A percentile compares a stretch with the other conserved stretches of the same genome.
These are phyloP conservation scores for Alauda arvensis DNA, from an alignment of 2,797 vertebrate species.

Conservation along the genomic window DNA sequence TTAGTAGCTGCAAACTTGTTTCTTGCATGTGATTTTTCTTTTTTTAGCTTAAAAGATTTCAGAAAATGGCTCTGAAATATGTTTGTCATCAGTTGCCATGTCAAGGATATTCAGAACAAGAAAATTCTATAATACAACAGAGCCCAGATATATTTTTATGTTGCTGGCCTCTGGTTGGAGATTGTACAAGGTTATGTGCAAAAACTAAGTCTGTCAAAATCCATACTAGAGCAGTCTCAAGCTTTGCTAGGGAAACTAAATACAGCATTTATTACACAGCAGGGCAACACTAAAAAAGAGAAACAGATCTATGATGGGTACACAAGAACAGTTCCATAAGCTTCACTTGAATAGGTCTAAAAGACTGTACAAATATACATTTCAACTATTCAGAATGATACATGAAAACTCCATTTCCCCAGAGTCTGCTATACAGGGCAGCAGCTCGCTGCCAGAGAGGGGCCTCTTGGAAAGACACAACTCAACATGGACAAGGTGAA, in stretches of 20 bases:
- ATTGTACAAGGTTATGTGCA: slow-evolving; percentile 91
- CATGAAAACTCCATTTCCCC: slow-evolving; percentile 78
- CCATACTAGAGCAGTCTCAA: slow-evolving; percentile 90
- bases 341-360: slow-evolving; percentile 93
- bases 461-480: slow-evolving; percentile 26
- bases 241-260: slow-evolving; percentile 91
- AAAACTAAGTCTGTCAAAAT: slow-evolving; percentile 89
- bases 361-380: slow-evolving; percentile 99
- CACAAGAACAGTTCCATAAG: slow-evolving; percentile 85
- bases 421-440: slow-evolving; percentile 70
- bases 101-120: slow-evolving; percentile 80
- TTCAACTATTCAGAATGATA: slow-evolving; percentile 87
- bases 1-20: slow-evolving; percentile 80
- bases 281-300: slow-evolving; percentile 88
- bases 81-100: slow-evolving; percentile 73
- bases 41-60: slow-evolving; percentile 79
- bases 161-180: slow-evolving; percentile 81
- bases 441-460: neutral
- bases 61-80: slow-evolving; percentile 79
- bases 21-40: slow-evolving; percentile 76
- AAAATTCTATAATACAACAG: slow-evolving; percentile 84
- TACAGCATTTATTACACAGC: slow-evolving; percentile 93
- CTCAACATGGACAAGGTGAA: slow-evolving; percentile 68
- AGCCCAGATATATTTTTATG: slow-evolving; percentile 82
- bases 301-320: slow-evolving; percentile 86